Base-by-base conservation (phyloP, 1,140 invertebrate species). In the Anastrepha obliqua region DNA sequence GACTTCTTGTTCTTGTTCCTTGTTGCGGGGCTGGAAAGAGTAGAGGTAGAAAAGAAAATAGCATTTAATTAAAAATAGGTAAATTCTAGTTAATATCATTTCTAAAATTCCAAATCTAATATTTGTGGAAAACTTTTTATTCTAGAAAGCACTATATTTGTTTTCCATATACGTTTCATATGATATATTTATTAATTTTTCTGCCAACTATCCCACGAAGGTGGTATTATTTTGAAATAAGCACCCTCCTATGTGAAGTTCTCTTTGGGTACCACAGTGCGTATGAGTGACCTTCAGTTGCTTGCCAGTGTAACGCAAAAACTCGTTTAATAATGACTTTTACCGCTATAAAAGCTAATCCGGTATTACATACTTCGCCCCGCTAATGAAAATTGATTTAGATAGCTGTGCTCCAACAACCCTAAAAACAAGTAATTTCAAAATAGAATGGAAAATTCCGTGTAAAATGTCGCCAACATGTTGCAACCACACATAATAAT, bases 1-100 rank as follows among this genome's bases (percentile, higher is more conserved):
- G 62, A 99, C 95, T 94, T 99, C 98, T 44, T 95, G 94, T 95
- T 99, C 98, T 91, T 98, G 96, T 95, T 98, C 97, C 95, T 98
- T 98, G 94, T 98, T 98, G 89, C 97, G 96, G 89, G 95, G 94
- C 97, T 98, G 92, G n/a, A 94, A 94, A 58, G 4, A 59, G 70
- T 86, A n/a, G n/a, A 74, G 44, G 1, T 2, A 58, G 29, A 29
- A 29, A 29, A 29, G 29, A 29, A 29, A 74, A 74, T 8, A 55
- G 2, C 6, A 55, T 55, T 55, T 55, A 6, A 55, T 55, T 55
- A 55, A 29, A 29, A 29, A 29, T 29, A 1, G 29, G 29, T 29
- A 29, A 29, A 29, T 29, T 29, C 29, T 29, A 29, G 29, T 29
- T 29, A 29, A 29, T 29, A 29, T 29, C 0, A 0, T 29, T 29